Base-by-base conservation (phyloP, 2,113 vertebrate genomes). In the Myiagra hebetior region DNA sequence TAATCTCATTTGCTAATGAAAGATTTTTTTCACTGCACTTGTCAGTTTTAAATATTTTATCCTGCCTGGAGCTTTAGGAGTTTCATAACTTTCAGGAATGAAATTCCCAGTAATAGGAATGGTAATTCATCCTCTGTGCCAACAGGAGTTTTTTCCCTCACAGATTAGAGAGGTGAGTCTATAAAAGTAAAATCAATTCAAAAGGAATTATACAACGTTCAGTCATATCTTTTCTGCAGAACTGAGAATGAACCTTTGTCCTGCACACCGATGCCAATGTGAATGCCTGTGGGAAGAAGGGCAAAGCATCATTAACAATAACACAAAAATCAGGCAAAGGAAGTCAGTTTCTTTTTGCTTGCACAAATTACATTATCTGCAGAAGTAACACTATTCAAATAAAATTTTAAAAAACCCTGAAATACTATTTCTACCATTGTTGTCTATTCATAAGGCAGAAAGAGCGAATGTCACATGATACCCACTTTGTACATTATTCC, bases 121-220 rank as follows among this genome's bases (percentile, higher is more conserved):
- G 20, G 33, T 18, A 91, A 41, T 60, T 72, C 52, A 53, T 77
- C n/a, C 23, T 59, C 68, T 46, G 22, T 68, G 73, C 41, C 83
- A 91, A 70, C 15, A 68, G 52, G 44, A 53, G 77, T 60, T 91
- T 89, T 79, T 39, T 26, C 60, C n/a, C 64, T 72, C 49, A 88
- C 23, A 77, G 63, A 87, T 89, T 70, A 85, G 42, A 82, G 42
- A 88, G 47, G 49, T 10, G 2, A 93, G 57, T 86, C 85, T 78
- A 81, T 87, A 87, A 91, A 90, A 93, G 64, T 46, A 86, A 93
- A 95, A 93, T 62, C 52, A 72, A 75, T 95, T 92, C 81, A 91
- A 92, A 90, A 84, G 68, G 59, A 90, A 88, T 92, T 92, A 75
- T 13, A 85, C 24, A n/a, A 75, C n/a, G 46, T 77, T 84, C 35